phyloP scores from a whole-genome alignment of 2,888 invertebrate genomes.

The Priocnemis perturbator region DNA sequence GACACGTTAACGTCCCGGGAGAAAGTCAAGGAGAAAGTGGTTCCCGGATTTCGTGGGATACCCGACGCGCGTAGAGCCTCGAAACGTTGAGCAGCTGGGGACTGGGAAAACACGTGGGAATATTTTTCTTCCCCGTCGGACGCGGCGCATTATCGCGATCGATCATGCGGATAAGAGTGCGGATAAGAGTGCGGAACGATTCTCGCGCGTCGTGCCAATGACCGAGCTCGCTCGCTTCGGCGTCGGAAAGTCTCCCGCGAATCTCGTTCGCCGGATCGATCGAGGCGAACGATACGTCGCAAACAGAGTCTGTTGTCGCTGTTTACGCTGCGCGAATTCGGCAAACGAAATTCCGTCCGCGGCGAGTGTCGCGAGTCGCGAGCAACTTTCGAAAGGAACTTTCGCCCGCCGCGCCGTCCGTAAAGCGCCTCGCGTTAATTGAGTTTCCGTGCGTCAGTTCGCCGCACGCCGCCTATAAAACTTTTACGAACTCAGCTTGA shows the following conservation, averaged over 20 bases:
- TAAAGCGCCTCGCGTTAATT: slow-evolving; percentile 44
- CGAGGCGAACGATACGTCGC: no score
- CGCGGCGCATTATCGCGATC: no score
- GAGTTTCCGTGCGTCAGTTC: slow-evolving; percentile 38
- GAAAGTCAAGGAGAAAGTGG: slow-evolving; percentile 48
- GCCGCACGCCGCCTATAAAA: not conserved
- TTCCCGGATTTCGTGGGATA: slow-evolving; percentile 29
- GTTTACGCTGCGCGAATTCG: no score
- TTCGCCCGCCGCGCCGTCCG: not conserved
- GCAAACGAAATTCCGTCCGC: no score
- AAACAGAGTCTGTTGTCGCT: no score
- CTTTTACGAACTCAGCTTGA: not conserved
- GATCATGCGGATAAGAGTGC: no score
- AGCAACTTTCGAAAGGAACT: not conserved
- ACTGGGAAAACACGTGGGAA: not conserved
- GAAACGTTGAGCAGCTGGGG: not conserved
- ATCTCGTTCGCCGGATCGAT: no score
- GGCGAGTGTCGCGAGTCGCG: no score
- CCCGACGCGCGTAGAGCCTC: not conserved
- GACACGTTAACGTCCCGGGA: slow-evolving; percentile 17
- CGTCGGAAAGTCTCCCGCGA: no score
- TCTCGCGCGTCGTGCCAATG: no score
- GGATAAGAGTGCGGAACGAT: no score
- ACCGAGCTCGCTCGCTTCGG: no score
- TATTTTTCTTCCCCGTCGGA: not conserved